Percentiles rank a stretch among this genome's conserved stretches.
phyloP scores from a whole-genome alignment of 1,140 invertebrate species.

The Euschistus heros region DNA sequence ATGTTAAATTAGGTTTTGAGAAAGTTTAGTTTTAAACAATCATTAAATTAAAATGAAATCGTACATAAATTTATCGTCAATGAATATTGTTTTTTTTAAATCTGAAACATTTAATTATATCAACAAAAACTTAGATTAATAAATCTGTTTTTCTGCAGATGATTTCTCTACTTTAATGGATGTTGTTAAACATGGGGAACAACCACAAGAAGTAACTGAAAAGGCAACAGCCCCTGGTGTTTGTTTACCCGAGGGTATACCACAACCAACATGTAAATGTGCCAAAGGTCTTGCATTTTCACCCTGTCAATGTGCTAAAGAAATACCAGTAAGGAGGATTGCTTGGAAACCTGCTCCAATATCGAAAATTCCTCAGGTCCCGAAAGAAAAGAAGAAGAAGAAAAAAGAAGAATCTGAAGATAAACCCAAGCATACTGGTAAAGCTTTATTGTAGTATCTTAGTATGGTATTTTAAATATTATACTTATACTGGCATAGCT shows the following conservation, averaged over 20 bases:
- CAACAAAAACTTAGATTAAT: not conserved
- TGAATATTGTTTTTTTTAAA: not conserved
- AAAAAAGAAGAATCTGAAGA: conserved; percentile 15
- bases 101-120: not conserved
- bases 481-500: no score
- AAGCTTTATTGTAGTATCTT: no score
- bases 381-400: conserved; percentile 15
- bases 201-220: not conserved
- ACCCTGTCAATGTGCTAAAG: conserved; percentile 3
- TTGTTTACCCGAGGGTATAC: not conserved
- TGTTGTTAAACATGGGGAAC: conserved; percentile 13
- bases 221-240: not conserved
- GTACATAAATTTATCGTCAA: not conserved
- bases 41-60: no score
- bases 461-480: no score
- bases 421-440: conserved; percentile 7
- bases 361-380: conserved; percentile 17
- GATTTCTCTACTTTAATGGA: not conserved
- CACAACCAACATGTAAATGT: not conserved
- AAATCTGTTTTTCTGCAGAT: not conserved
- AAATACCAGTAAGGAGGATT: not conserved
- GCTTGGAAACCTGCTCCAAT: conserved; percentile 18
- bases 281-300: not conserved
- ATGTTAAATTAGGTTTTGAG: no score
- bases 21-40: no score